Evolutionary conservation across 2,797 vertebrate genomes (phyloP).

Genomic region (Anguilla pacifica): DNA sequence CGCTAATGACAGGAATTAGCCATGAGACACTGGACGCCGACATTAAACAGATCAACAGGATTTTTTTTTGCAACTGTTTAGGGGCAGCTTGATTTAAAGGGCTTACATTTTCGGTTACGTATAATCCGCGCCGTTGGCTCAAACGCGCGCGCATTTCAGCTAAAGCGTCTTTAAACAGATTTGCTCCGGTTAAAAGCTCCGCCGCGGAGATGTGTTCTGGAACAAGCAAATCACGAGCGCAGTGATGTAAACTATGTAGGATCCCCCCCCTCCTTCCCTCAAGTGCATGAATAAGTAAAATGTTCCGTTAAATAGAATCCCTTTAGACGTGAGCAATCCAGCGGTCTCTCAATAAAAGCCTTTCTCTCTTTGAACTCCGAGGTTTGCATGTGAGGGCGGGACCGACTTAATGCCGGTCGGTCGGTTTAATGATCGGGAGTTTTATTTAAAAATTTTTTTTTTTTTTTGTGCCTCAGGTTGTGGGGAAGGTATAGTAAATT

Average conservation of each 20-base stretch:
- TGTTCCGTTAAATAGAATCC: slow-evolving; percentile 5
- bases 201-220: background rate
- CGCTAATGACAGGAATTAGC: slow-evolving; percentile 73
- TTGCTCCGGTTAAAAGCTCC: background rate
- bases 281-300: background rate
- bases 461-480: background rate
- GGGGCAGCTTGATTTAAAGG: background rate
- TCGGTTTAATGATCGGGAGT: slow-evolving; percentile 22
- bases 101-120: background rate
- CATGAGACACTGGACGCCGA: slow-evolving; percentile 62
- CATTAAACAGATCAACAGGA: slow-evolving; percentile 68
- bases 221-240: background rate
- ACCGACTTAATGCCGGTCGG: slow-evolving; percentile 10
- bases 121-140: background rate
- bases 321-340: background rate
- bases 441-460: background rate
- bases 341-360: background rate
- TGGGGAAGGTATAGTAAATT: slow-evolving; percentile 26
- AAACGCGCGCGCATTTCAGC: background rate
- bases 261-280: background rate
- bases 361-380: background rate
- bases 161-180: background rate
- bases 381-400: background rate
- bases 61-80: slow-evolving; percentile 44
- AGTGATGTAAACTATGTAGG: background rate